A percentile compares a stretch with the other conserved stretches of the same genome.
Evolutionary conservation across 2,797 vertebrate species (phyloP).

Genomic region (Podarcis lilfordi): DNA sequence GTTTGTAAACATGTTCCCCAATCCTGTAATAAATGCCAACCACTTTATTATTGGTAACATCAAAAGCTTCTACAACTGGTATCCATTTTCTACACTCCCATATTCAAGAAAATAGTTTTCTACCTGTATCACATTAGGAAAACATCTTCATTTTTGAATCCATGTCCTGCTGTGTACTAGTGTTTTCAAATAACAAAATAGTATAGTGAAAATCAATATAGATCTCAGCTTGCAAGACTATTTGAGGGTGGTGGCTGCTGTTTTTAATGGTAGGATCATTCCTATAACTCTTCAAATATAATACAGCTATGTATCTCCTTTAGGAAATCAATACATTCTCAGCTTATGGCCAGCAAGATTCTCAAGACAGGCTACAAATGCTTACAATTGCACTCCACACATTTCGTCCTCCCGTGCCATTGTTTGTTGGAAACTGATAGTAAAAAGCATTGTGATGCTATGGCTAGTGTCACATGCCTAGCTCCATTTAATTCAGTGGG

Average conservation of each 20-base stretch:
- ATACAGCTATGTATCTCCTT: slow-evolving; percentile 21
- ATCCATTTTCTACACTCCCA: background rate
- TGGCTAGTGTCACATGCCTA: background rate
- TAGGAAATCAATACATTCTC: slow-evolving; percentile 51
- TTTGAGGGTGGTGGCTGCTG: background rate
- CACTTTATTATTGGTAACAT: background rate
- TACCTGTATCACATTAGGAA: background rate
- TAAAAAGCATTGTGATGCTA: background rate
- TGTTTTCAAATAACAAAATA: slow-evolving; percentile 29
- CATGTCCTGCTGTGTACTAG: background rate
- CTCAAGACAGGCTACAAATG: slow-evolving; percentile 35
- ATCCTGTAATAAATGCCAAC: background rate
- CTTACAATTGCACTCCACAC: slow-evolving; percentile 7
- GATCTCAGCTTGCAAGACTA: slow-evolving; percentile 31
- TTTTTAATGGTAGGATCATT: slow-evolving; percentile 28
- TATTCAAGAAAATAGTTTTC: slow-evolving; percentile 8
- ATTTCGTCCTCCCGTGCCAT: background rate
- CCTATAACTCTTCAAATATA: slow-evolving; percentile 40
- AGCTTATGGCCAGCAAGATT: slow-evolving; percentile 29
- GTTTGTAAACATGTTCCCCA: too few species aligned
- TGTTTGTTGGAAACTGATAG: background rate
- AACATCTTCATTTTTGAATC: background rate
- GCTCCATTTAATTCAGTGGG: background rate
- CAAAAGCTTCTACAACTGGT: background rate
- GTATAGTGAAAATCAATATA: slow-evolving; percentile 37